Evolutionary conservation across 2,797 vertebrate species (phyloP), one percentile per base, ranked within the genome.

Genomic region (Cossypha heuglini): DNA sequence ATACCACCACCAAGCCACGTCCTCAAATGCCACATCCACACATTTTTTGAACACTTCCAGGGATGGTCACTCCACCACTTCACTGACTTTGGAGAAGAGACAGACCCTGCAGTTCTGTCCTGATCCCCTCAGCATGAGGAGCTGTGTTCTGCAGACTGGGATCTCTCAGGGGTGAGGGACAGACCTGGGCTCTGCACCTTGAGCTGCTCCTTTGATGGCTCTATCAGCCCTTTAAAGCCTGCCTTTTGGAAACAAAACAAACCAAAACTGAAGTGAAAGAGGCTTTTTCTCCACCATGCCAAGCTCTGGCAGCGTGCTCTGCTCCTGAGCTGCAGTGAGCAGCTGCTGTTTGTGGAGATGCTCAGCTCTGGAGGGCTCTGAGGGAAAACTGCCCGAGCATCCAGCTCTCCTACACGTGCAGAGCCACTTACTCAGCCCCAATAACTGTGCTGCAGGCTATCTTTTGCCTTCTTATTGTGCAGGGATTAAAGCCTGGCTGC

Each of bases 401-500:
- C 52, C 3, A 76, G 63, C 35, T 45, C 75, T 73, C 0, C 1
- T 19, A 54, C 88, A 49, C 26, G n/a, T 69, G 89, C 66, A 9
- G 57, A 78, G 62, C 68, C 78, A 68, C 64, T 96, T 9, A 33
- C 68, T 1, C 0, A 96, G 58, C 86, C 93, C 71, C 66, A 37
- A 6, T 7, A 48, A 51, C 38, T 5, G 3, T 80, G 91, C 94
- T 96, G 81, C 94, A 55, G 89, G 89, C 49, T 49, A 26, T 88
- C 87, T 66, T 78, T 69, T 73, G 31, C 69, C n/a, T 78, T 33
- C 66, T 81, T n/a, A 66, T 86, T 93, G 87, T 66, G 77, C 16
- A 14, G 58, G 55, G 78, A 91, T 94, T 91, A 93, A 78, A 40
- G 92, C 72, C 78, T 19, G 88, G 61, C 76, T 96, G 91, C 61